These are phyloP conservation scores for Camptogramma bilineatum DNA, from an alignment of 2,888 invertebrate species.

Conservation along the genomic window DNA sequence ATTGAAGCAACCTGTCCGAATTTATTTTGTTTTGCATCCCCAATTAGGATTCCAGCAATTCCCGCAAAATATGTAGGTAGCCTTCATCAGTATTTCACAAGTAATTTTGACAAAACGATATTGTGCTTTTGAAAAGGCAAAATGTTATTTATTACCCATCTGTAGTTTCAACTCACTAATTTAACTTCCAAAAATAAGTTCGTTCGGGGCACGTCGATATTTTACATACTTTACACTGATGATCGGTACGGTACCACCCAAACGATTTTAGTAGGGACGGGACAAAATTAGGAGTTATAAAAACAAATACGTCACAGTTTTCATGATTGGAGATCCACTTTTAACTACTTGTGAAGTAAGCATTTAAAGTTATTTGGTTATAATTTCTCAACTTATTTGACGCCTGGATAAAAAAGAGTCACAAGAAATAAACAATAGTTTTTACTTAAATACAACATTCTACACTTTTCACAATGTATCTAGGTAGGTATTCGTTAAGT, in stretches of 20 bases:
- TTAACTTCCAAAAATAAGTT: constrained; percentile 65
- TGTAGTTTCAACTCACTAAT: constrained; percentile 48
- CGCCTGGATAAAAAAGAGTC: too few relatives aligned
- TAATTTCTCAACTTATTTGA: too few relatives aligned
- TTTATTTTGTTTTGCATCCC: constrained; percentile 25
- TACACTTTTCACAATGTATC: too few relatives aligned
- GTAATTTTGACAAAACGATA: constrained; percentile 14
- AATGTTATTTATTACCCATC: constrained; percentile 45
- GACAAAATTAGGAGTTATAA: constrained; percentile 9
- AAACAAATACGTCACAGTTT: not conserved
- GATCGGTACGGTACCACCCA: constrained; percentile 38
- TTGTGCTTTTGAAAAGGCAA: constrained; percentile 23
- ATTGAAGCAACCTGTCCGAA: not conserved
- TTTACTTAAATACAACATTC: too few relatives aligned
- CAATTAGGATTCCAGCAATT: constrained; percentile 25
- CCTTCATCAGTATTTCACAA: constrained; percentile 25
- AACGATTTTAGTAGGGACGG: constrained; percentile 29
- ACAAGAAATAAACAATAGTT: too few relatives aligned
- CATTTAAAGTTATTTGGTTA: too few relatives aligned
- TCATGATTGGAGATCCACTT: too few relatives aligned
- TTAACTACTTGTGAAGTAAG: too few relatives aligned
- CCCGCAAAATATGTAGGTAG: constrained; percentile 23
- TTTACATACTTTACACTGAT: constrained; percentile 71
- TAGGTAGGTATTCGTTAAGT: too few relatives aligned
- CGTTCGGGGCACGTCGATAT: constrained; percentile 63